Percentiles rank a stretch among this genome's conserved stretches.
phyloP scores from a whole-genome alignment of 2,113 vertebrate genomes.

The Ailuropoda melanoleuca region DNA sequence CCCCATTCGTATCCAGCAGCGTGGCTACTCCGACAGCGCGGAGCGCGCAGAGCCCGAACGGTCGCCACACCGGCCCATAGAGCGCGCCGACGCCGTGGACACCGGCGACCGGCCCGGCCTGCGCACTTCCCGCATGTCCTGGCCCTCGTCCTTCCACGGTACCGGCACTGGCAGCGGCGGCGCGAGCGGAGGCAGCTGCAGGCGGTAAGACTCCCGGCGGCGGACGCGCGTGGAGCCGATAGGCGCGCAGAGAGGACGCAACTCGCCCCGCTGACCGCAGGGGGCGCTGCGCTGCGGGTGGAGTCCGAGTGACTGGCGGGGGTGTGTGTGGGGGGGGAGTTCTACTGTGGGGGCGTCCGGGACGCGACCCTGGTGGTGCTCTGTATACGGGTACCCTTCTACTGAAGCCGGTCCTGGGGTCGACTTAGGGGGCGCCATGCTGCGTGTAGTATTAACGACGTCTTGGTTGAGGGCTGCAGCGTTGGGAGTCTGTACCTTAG shows the following conservation, averaged over 20 bases:
- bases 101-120: constrained; percentile 94
- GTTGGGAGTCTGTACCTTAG: background rate
- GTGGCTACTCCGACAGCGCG: constrained; percentile 92
- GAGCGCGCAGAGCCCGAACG: constrained; percentile 92
- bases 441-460: background rate
- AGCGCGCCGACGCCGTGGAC: constrained; percentile 95
- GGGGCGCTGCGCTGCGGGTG: constrained; percentile 60
- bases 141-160: constrained; percentile 96
- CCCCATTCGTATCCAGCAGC: constrained; percentile 94
- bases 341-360: background rate
- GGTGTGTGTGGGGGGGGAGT: background rate
- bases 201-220: constrained; percentile 65
- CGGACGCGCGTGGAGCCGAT: background rate
- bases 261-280: background rate
- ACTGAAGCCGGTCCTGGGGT: background rate
- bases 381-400: background rate
- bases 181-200: constrained; percentile 70
- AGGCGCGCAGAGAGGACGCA: constrained; percentile 40
- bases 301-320: background rate
- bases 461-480: background rate
- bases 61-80: constrained; percentile 90
- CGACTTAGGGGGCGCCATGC: background rate
- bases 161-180: constrained; percentile 87
- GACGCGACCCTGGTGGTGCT: background rate
- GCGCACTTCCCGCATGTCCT: constrained; percentile 95